Evolutionary conservation across 2,797 vertebrate species (phyloP), one percentile per base, ranked within the genome.

Genomic region (Streptopelia turtur): DNA sequence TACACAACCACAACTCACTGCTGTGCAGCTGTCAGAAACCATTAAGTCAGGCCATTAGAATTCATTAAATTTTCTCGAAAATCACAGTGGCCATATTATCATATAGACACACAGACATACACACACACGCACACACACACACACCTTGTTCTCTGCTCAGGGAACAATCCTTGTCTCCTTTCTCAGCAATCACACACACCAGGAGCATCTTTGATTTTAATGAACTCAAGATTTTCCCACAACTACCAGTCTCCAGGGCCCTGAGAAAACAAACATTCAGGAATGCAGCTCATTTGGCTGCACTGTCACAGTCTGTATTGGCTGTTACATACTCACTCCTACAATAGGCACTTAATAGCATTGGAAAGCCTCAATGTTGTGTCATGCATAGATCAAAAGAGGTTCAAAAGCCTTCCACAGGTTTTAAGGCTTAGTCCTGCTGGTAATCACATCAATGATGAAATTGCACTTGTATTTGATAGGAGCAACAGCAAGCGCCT

Each of bases 171-270:
- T 24, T 50, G 66, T 50, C 94, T 91, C 89, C 85, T 94, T 66
- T 69, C 76, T 84, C 63, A 63, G 87, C 87, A 94, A 82, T 60
- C 89, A 53, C 3, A 1, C 70, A 60, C 60, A 37, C 25, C 74
- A 82, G 85, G 47, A 91, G 66, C 52, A 24, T 65, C 89, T 93
- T 86, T 84, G 85, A 91, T 93, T 94, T 87, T 89, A 96, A 97
- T 82, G 87, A 95, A 93, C 77, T 79, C 56, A 33, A 53, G 85
- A 72, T 74, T 96, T 94, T 59, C 77, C 87, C 28, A 4, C 53
- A 84, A 45, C 66, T 17, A 20, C 16, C 28, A 1, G 1, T 90
- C 93, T 69, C 89, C 87, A 41, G 84, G 79, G 92, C 61, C 83
- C 78, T 6, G 82, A 52, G 61, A 52, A 87, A 93, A 92, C 87